These are phyloP conservation scores for Muntiacus reevesi DNA, from an alignment of 2,113 vertebrate genomes.

Conservation along the genomic window DNA sequence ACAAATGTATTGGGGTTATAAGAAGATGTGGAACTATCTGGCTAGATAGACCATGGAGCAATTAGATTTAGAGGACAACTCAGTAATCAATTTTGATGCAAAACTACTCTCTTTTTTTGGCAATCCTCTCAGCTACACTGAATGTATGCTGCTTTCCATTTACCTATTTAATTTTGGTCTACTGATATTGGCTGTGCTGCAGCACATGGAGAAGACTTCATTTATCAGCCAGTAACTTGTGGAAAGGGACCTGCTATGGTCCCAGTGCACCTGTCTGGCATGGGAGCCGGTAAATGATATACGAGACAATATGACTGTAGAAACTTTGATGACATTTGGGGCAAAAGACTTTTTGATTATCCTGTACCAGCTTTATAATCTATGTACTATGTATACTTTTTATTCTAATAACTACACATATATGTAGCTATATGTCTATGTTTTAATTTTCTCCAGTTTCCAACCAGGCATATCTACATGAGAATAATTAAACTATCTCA, in stretches of 20 bases:
- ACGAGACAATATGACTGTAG: background rate
- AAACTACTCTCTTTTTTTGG: background rate
- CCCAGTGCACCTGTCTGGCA: background rate
- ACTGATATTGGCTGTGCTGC: background rate
- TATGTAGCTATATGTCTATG: background rate
- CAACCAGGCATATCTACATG: background rate
- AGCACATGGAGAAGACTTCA: background rate
- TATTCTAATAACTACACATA: background rate
- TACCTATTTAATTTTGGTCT: background rate
- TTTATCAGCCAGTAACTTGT: background rate
- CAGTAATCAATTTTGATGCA: background rate
- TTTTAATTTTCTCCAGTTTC: conserved; percentile 34
- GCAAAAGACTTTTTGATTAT: background rate
- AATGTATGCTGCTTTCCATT: background rate
- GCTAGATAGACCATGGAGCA: background rate
- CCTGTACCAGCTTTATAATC: background rate
- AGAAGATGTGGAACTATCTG: background rate
- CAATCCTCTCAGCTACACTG: background rate
- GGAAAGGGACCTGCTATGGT: background rate
- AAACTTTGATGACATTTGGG: background rate
- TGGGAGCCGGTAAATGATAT: background rate
- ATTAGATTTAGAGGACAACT: background rate
- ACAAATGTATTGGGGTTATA: background rate
- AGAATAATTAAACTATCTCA: background rate
- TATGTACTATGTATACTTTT: background rate